Base-by-base conservation (phyloP, 37 sponge, comb jelly and placozoan species). In the Agelas oroides region DNA sequence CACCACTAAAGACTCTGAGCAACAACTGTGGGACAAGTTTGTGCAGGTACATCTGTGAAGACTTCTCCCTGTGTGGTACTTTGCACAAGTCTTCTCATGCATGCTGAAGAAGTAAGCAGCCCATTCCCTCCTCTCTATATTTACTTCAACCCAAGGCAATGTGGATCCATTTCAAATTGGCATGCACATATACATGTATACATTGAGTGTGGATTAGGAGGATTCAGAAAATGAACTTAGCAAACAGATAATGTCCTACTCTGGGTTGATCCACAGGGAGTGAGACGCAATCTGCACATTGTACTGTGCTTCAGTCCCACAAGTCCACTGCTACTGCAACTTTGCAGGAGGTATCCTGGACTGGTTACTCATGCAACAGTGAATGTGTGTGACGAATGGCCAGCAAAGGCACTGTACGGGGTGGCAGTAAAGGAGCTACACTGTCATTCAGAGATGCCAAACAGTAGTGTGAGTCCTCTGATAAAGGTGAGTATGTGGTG, bases 331-430 rank as follows among this genome's bases (percentile, higher is more conserved):
- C 71, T 92, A 37, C 55, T 56, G 8, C 28, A 54, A 20, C 33
- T 76, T 12, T 87, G 88, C 70, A 59, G 84, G 31, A 73, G 34
- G 67, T 87, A 88, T 72, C 88, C 88, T 28, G 62, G 71, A 33
- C 62, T 92, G 55, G 56, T 92, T 30, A 57, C 79, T 30, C 75
- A 59, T 66, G 76, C 71, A 18, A 87, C 83, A 25, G 63, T 87
- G n/a, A 73, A 92, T 71, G 84, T 83, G 60, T 87, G 59, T 78
- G 77, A 82, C 52, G 88, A 92, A 58, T 92, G 93, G 93, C 85
- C 88, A 24, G 52, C 89, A 15, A 63, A 82, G 34, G 93, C 88
- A 36, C 69, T 87, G 40, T 71, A 57, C 41, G 75, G 78, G 5
- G 84, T 92, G 19, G 93, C 93, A 8, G 40, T 67, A 58, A 92